phyloP scores from a whole-genome alignment of 2,113 vertebrate species.

The Engystomops pustulosus region DNA sequence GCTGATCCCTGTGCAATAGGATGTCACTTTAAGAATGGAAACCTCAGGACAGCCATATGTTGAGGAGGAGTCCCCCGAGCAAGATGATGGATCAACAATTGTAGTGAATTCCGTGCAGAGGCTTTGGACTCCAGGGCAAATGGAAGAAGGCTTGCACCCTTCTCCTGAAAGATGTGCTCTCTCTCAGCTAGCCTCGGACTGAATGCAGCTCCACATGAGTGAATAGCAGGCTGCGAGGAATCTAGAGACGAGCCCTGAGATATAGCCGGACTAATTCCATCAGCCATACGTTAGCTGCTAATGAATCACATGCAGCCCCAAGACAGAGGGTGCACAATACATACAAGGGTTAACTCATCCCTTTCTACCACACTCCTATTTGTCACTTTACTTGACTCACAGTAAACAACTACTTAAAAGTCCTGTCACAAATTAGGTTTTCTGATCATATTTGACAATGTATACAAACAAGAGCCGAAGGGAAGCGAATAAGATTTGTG shows the following conservation, averaged over 20 bases:
- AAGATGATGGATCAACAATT: constrained; percentile 64
- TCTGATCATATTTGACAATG: too few species aligned
- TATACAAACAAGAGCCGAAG: not conserved
- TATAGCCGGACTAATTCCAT: constrained; percentile 70
- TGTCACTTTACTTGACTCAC: not conserved
- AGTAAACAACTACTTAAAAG: not conserved
- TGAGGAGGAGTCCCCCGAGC: constrained; percentile 68
- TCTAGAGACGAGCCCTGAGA: constrained; percentile 66
- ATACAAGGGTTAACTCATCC: not conserved
- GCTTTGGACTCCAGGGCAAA: constrained; percentile 65
- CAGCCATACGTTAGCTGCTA: constrained; percentile 64
- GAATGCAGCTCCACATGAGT: constrained; percentile 72
- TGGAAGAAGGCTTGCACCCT: constrained; percentile 39
- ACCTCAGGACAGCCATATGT: constrained; percentile 69
- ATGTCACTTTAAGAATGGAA: constrained; percentile 72
- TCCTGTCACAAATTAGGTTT: too few species aligned
- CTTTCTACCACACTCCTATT: too few species aligned
- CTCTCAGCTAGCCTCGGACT: constrained; percentile 60
- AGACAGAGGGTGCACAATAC: not conserved
- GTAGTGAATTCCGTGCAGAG: constrained; percentile 62
- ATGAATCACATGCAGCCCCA: constrained; percentile 63
- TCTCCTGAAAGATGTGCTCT: constrained; percentile 68
- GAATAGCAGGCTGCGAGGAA: constrained; percentile 70
- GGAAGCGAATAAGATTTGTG: not conserved
- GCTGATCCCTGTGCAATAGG: constrained; percentile 66